These are phyloP conservation scores for Poecilobothrus nobilitatus DNA, from an alignment of 2,888 invertebrate species.

Conservation along the genomic window DNA sequence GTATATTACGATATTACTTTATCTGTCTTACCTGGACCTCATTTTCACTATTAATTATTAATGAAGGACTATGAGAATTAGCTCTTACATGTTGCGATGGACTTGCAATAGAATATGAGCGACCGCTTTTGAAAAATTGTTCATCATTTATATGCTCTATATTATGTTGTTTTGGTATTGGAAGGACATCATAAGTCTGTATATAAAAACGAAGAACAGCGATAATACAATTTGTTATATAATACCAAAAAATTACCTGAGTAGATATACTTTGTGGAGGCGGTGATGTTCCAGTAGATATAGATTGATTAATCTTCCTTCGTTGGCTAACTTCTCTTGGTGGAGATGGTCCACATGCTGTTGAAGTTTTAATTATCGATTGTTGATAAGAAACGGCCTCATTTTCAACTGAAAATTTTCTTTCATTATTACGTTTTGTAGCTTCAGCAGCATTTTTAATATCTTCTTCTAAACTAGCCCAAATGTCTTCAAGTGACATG, in stretches of 20 bases:
- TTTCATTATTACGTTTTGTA: constrained; percentile 21
- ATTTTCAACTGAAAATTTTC: constrained; percentile 27
- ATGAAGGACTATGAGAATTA: constrained; percentile 30
- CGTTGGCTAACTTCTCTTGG: constrained; percentile 44
- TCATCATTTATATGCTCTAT: constrained; percentile 20
- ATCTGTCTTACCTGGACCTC: not conserved
- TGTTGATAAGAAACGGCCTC: not conserved
- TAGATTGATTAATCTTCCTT: constrained; percentile 16
- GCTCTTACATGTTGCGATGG: constrained; percentile 34
- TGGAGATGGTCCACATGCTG: constrained; percentile 57
- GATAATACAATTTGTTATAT: constrained; percentile 13
- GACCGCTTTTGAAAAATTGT: constrained; percentile 29
- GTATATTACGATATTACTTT: not conserved
- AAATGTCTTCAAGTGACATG: constrained; percentile 38
- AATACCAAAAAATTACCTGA: constrained; percentile 50
- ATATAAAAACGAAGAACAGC: constrained; percentile 13
- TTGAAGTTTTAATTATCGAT: constrained; percentile 44
- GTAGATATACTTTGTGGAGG: constrained; percentile 82
- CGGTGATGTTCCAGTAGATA: constrained; percentile 72
- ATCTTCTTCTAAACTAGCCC: constrained; percentile 41
- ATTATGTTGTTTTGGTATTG: constrained; percentile 20
- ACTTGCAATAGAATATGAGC: constrained; percentile 34
- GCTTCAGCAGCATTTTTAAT: constrained; percentile 33
- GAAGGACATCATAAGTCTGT: constrained; percentile 51
- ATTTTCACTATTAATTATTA: not conserved